Evolutionary conservation across 1,140 invertebrate genomes (phyloP), one percentile per base, ranked within the genome.

Genomic region (Plodia interpunctella): DNA sequence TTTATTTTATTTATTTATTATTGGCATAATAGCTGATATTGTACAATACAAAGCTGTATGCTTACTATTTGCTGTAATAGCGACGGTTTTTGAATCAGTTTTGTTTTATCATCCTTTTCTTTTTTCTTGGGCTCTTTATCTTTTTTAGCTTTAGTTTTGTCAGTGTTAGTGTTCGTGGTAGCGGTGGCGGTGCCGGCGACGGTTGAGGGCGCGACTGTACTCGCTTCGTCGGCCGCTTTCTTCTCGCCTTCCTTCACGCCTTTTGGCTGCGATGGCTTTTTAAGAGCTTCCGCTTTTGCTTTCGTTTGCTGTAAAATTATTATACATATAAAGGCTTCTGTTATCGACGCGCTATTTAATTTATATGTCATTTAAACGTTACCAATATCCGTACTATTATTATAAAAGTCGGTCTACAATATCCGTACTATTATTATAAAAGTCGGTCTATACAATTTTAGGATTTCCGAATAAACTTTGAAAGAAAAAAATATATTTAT

Each of bases 281-380:
- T 90, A 0, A 89, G 60, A 10, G 86, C 85, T 73, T 90, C 87
- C 6, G 85, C 82, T 75, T 90, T 90, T 15, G 83, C 80, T 72
- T 88, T 90, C 9, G 76, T 82, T 83, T 77, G 77, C 82, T 87
- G 44, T 0, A 65, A 44, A 44, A 15, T 17, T 25, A 25, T 25
- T 32, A 9, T 32, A 32, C 28, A 28, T 28, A 28, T 28, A 28
- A 5, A 28, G n/a, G n/a, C n/a, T n/a, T n/a, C n/a, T n/a, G n/a
- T n/a, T n/a, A n/a, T n/a, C n/a, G n/a, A n/a, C n/a, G n/a, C n/a
- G n/a, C n/a, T n/a, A n/a, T n/a, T n/a, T n/a, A n/a, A n/a, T n/a
- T n/a, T n/a, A n/a, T n/a, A n/a, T n/a, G n/a, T n/a, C n/a, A n/a
- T n/a, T n/a, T n/a, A n/a, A n/a, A n/a, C n/a, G n/a, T n/a, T n/a